Evolutionary conservation across 2,113 vertebrate genomes (phyloP).

Genomic region (Salminus brasiliensis): DNA sequence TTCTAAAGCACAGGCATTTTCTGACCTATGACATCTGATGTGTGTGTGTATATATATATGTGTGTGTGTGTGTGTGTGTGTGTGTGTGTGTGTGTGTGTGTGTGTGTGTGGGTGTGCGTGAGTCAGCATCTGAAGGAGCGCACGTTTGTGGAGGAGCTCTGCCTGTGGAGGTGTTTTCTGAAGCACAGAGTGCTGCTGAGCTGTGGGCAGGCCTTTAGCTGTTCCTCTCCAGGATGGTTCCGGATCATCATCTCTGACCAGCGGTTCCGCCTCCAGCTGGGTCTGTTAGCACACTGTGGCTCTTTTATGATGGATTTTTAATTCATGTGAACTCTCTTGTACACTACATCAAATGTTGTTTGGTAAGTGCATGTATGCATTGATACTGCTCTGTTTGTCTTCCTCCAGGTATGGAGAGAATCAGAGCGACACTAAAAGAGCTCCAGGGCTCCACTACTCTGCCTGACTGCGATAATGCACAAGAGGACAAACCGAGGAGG

Average conservation of each 20-base stretch:
- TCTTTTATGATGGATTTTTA: neutral
- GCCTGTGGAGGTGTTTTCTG: conserved; percentile 85
- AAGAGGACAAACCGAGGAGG: conserved; percentile 8
- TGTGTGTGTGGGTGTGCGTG: conserved; percentile 17
- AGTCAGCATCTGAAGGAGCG: conserved; percentile 81
- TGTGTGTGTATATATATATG: too few species aligned
- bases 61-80: too few species aligned
- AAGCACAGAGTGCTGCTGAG: conserved; percentile 87
- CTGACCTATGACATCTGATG: neutral
- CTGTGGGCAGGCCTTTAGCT: conserved; percentile 86
- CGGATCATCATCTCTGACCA: conserved; percentile 88
- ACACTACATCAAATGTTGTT: neutral
- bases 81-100: too few species aligned
- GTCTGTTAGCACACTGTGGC: conserved; percentile 71
- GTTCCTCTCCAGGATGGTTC: conserved; percentile 92
- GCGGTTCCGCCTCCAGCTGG: conserved; percentile 80
- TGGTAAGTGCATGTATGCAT: neutral
- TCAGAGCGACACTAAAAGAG: conserved; percentile 81
- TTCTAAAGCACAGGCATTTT: neutral
- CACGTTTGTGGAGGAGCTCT: conserved; percentile 87
- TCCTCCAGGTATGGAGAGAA: conserved; percentile 83
- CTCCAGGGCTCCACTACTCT: conserved; percentile 59
- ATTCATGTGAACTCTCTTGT: neutral
- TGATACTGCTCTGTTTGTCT: neutral
- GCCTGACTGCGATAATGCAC: conserved; percentile 47